Conservation (phyloP, 2,888 invertebrate species). For the Stenolophus ochropezus region DNA sequence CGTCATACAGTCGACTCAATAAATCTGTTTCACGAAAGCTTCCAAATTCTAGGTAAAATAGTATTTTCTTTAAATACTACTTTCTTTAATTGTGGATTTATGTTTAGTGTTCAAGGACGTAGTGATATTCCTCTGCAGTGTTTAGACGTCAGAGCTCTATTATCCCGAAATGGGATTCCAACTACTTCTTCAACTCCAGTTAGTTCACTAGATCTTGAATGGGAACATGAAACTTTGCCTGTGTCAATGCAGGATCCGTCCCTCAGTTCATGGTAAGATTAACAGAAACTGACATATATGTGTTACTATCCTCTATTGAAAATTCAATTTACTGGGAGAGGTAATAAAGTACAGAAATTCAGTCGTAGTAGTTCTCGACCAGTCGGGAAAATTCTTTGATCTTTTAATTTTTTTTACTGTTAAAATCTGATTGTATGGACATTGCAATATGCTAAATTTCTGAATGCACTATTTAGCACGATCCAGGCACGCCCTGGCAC, state of each 20-base stretch:
- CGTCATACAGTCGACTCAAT: conserved; percentile 70
- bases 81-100: conserved; percentile 11
- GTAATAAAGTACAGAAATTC: no score
- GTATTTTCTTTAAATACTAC: conserved; percentile 64
- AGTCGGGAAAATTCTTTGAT: no score
- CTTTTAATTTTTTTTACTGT: no score
- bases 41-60: conserved; percentile 70
- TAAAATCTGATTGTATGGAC: no score
- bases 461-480: no score
- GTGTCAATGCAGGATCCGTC: conserved; percentile 70
- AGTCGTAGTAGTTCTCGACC: no score
- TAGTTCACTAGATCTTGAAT: conserved; percentile 82
- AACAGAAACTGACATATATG: neutral
- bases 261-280: conserved; percentile 70
- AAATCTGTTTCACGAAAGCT: conserved; percentile 69
- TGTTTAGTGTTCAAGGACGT: conserved; percentile 64
- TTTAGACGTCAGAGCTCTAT: conserved; percentile 76
- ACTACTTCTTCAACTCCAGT: conserved; percentile 76
- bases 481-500: no score
- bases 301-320: neutral
- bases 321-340: no score
- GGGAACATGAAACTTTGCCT: conserved; percentile 80
- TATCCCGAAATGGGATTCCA: conserved; percentile 65
- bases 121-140: conserved; percentile 78
- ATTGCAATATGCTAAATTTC: no score